Evolutionary conservation across 2,113 vertebrate species (phyloP).

Genomic region (Aix galericulata): DNA sequence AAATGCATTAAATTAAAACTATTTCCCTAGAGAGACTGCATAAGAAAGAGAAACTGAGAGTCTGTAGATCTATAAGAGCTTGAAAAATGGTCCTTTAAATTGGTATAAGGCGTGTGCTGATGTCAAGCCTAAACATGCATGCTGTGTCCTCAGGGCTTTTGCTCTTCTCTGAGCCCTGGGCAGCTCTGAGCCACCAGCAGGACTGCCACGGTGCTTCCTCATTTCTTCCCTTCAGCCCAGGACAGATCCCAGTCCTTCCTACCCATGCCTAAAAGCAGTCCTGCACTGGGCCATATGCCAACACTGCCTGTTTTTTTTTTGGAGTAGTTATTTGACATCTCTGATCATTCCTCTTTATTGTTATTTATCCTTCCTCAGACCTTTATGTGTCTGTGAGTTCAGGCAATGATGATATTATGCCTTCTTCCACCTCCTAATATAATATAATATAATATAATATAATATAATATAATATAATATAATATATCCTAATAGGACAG

Average conservation of each 20-base stretch:
- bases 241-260: neutral
- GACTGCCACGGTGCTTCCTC: neutral
- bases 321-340: neutral
- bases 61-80: neutral
- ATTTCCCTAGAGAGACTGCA: neutral
- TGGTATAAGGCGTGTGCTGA: neutral
- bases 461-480: neutral
- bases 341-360: neutral
- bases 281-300: neutral
- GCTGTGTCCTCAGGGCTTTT: neutral
- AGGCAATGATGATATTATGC: neutral
- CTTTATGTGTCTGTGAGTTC: neutral
- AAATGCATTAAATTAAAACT: neutral
- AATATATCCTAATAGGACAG: neutral
- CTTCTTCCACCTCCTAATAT: neutral
- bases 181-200: neutral
- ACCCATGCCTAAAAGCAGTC: rapidly evolving
- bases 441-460: neutral
- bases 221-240: neutral
- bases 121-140: neutral
- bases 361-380: neutral
- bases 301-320: neutral
- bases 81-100: neutral
- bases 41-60: neutral
- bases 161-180: neutral